Base-by-base conservation (phyloP, 30 jellyfish, hydroid and myxozoan species). In the Hydractinia echinata region DNA sequence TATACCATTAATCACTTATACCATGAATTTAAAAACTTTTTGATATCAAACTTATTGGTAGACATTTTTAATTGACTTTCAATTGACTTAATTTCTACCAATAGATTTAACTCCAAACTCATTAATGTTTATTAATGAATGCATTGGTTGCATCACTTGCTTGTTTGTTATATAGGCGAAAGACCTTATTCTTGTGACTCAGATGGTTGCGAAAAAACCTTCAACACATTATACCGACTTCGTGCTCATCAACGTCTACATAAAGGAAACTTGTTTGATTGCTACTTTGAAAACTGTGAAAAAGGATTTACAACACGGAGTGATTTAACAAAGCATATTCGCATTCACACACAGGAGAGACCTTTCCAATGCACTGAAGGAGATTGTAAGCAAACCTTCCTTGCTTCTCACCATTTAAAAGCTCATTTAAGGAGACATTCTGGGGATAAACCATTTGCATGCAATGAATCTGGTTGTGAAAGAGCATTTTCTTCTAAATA, bases 301-400 rank as follows among this genome's bases (percentile, higher is more conserved):
- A 89, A 89, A 81, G 94, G 97, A 5, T 89, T 89, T 66, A 89
- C 97, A 18, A 89, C 97, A 66, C 83, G 80, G 54, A 89, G 97
- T 84, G 97, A 89, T 55, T 81, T 89, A 66, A 91, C 88, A 70
- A 89, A 89, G 79, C 97, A 89, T 60, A 81, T 72, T 30, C 79
- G 97, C 51, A 89, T 85, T 13, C 97, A 89, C 66, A 84, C 97
- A 9, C 95, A 91, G 16, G 97, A 89, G 79, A 82, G 97, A 62
- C 97, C 97, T 5, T 89, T 83, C 64, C 92, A 80, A 21, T 89
- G 97, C 67, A 79, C 76, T 11, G 92, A 85, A 50, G 90, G 72
- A 48, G 77, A 81, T 48, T 90, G 97, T 72, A 82, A 85, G 70
- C 95, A 85, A 79, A 77, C 88, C 44, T 90, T 90, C 58, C 20